These are phyloP conservation scores for Laothoe populi DNA, from an alignment of 2,888 invertebrate genomes.

Conservation along the genomic window DNA sequence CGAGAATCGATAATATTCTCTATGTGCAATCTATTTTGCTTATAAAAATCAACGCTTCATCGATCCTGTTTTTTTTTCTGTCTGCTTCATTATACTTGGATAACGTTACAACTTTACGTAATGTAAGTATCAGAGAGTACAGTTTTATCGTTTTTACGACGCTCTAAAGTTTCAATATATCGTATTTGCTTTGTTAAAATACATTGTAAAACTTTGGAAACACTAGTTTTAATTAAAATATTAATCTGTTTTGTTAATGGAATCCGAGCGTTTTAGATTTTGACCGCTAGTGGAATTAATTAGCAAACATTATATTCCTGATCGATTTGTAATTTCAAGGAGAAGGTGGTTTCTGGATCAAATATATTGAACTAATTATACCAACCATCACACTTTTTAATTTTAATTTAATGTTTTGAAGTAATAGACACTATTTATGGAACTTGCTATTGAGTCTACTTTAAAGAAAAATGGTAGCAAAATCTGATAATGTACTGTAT, in stretches of 20 bases:
- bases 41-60: conserved; percentile 46
- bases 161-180: not conserved
- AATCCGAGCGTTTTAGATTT: not conserved
- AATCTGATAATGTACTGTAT: no score
- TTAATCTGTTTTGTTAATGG: not conserved
- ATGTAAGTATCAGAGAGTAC: conserved; percentile 27
- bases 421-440: no score
- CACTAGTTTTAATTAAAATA: no score
- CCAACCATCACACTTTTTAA: no score
- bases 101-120: conserved; percentile 50
- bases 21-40: conserved; percentile 37
- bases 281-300: not conserved
- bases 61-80: conserved; percentile 42
- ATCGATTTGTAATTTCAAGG: not conserved
- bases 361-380: no score
- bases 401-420: no score
- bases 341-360: no score
- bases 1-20: conserved; percentile 42
- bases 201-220: not conserved
- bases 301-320: not conserved
- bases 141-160: conserved; percentile 13
- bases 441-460: no score
- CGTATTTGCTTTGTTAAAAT: conserved; percentile 2
- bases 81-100: conserved; percentile 43
- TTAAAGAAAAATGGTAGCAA: no score